phyloP scores from a whole-genome alignment of 53 echinoderm and acorn worm genomes.

The Luidia sarsii region DNA sequence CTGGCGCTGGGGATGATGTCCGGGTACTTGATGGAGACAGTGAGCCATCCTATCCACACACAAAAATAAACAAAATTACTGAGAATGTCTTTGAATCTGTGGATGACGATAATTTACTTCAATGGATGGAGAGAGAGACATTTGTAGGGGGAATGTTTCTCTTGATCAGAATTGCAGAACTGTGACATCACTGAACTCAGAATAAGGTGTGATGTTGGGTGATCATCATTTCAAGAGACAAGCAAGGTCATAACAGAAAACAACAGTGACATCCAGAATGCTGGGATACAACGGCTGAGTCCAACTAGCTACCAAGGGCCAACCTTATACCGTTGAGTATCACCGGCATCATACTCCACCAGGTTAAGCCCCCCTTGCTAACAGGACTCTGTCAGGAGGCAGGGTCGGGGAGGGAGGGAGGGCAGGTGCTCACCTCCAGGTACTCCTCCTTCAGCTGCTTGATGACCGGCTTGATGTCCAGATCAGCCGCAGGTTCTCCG shows the following conservation, averaged over 20 bases:
- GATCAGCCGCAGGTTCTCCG: constrained; percentile 3
- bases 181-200: constrained; percentile 40
- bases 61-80: not conserved
- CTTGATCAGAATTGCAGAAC: constrained; percentile 79
- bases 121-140: not conserved
- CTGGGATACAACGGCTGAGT: too few species aligned
- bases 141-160: constrained; percentile 9
- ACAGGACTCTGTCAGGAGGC: not conserved
- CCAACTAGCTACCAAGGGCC: too few species aligned
- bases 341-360: constrained; percentile 24
- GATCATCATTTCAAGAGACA: constrained; percentile 41
- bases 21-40: constrained; percentile 82
- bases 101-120: not conserved
- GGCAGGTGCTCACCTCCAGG: constrained; percentile 2
- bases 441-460: constrained; percentile 30
- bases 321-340: constrained; percentile 1
- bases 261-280: too few species aligned
- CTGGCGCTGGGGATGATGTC: constrained; percentile 68
- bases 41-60: constrained; percentile 72
- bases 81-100: not conserved
- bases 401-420: too few species aligned
- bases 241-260: too few species aligned
- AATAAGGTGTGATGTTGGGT: constrained; percentile 20
- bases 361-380: too few species aligned
- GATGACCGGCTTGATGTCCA: constrained; percentile 32